A percentile compares a stretch with the other conserved stretches of the same genome.
phyloP scores from a whole-genome alignment of 2,888 invertebrate genomes.

The Oscheius onirici region DNA sequence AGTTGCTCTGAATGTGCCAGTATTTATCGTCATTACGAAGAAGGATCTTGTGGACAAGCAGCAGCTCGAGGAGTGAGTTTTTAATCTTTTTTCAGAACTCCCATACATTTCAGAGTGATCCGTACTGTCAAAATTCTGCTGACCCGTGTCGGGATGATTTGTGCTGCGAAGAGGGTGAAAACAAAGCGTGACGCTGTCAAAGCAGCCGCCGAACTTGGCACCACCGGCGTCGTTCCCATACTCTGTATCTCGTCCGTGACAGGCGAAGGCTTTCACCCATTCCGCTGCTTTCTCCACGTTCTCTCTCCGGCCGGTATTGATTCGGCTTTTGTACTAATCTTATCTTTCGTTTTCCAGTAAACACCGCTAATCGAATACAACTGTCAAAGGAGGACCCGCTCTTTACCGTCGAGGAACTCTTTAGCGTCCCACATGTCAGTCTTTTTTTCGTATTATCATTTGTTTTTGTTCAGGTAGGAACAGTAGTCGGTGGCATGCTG shows the following conservation, averaged over 20 bases:
- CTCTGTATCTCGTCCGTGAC: conserved; percentile 85
- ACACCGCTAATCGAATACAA: conserved; percentile 41
- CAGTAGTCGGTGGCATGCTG: conserved; percentile 74
- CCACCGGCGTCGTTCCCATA: conserved; percentile 73
- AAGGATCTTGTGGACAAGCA: conserved; percentile 81
- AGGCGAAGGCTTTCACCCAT: conserved; percentile 80
- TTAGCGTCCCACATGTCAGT: conserved; percentile 77
- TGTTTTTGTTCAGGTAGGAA: conserved; percentile 53
- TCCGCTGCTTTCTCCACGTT: conserved; percentile 82
- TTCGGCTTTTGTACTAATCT: conserved; percentile 4
- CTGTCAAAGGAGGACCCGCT: conserved; percentile 46
- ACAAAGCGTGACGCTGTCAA: conserved; percentile 71
- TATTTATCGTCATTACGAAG: conserved; percentile 93
- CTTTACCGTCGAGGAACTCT: conserved; percentile 91
- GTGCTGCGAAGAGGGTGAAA: conserved; percentile 47
- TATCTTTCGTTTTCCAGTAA: conserved; percentile 13
- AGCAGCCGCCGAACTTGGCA: conserved; percentile 79
- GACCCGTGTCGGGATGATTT: conserved; percentile 48
- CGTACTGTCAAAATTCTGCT: conserved; percentile 45
- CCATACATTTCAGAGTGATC: conserved; percentile 42
- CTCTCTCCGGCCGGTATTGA: conserved; percentile 74
- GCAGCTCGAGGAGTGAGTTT: conserved; percentile 70
- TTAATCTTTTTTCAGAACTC: background rate
- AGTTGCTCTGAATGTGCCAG: conserved; percentile 78
- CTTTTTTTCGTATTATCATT: conserved; percentile 10